Percentiles rank a stretch among this genome's conserved stretches.
phyloP scores from a whole-genome alignment of 64 coral and sea anemone genomes.

The Orbicella faveolata region DNA sequence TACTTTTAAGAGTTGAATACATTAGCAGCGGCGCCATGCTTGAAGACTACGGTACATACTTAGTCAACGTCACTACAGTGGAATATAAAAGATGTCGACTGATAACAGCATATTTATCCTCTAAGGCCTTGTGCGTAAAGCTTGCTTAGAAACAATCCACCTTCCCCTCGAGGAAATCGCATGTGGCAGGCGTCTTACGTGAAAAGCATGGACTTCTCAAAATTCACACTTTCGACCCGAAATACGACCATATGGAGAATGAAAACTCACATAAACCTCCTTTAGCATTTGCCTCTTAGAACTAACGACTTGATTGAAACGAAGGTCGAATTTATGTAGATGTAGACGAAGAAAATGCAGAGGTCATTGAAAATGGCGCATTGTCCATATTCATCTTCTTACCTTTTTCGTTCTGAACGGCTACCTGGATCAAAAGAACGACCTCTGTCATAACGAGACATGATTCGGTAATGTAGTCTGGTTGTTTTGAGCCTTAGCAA shows the following conservation, averaged over 20 bases:
- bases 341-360: not conserved
- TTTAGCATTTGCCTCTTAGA: no score
- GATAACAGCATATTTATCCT: no score
- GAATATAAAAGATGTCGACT: no score
- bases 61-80: no score
- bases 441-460: slow-evolving; percentile 91
- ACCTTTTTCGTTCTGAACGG: slow-evolving; percentile 97
- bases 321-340: not conserved
- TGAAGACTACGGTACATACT: no score
- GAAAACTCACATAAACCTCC: no score
- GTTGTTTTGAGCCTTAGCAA: not conserved
- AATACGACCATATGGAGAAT: not conserved
- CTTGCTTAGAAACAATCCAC: not conserved
- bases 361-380: not conserved
- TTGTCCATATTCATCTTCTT: not conserved
- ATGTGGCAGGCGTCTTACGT: not conserved
- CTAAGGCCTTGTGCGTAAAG: no score
- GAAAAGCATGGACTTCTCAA: not conserved
- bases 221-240: not conserved
- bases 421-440: slow-evolving; percentile 92
- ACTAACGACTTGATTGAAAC: not conserved
- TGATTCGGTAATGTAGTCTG: slow-evolving; percentile 28
- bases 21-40: no score
- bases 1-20: no score
- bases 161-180: not conserved